phyloP scores from a whole-genome alignment of 2,113 vertebrate species.

The Malaclemys terrapin region DNA sequence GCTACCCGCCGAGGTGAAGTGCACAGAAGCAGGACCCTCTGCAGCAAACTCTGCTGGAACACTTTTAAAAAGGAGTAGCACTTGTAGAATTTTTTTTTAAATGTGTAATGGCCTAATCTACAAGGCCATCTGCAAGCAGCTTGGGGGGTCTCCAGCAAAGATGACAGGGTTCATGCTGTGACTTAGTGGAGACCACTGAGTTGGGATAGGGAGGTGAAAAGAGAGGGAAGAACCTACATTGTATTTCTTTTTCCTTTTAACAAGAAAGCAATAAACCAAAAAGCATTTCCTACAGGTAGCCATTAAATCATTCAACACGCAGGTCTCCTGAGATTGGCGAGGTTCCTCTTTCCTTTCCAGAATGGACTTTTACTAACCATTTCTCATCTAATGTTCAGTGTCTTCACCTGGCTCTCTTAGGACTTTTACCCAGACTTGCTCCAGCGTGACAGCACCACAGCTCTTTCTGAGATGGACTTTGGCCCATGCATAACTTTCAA shows the following conservation, averaged over 20 bases:
- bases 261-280: constrained; percentile 79
- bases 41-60: background rate
- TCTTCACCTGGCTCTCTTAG: constrained; percentile 77
- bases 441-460: constrained; percentile 29
- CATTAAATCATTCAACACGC: constrained; percentile 85
- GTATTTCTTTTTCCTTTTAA: constrained; percentile 22
- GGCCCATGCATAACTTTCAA: constrained; percentile 79
- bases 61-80: background rate
- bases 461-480: constrained; percentile 62
- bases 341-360: constrained; percentile 80
- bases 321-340: constrained; percentile 50
- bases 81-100: background rate
- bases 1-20: background rate
- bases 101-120: background rate
- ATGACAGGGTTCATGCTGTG: background rate
- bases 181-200: background rate
- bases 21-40: background rate
- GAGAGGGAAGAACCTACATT: constrained; percentile 27
- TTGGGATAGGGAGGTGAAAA: constrained; percentile 5
- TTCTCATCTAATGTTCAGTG: constrained; percentile 70
- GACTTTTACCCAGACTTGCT: constrained; percentile 57
- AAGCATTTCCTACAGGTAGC: constrained; percentile 86
- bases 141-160: background rate
- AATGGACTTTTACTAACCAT: constrained; percentile 70
- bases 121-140: background rate